Conservation (phyloP, 2,113 vertebrate species). For the Arvicanthis niloticus region DNA sequence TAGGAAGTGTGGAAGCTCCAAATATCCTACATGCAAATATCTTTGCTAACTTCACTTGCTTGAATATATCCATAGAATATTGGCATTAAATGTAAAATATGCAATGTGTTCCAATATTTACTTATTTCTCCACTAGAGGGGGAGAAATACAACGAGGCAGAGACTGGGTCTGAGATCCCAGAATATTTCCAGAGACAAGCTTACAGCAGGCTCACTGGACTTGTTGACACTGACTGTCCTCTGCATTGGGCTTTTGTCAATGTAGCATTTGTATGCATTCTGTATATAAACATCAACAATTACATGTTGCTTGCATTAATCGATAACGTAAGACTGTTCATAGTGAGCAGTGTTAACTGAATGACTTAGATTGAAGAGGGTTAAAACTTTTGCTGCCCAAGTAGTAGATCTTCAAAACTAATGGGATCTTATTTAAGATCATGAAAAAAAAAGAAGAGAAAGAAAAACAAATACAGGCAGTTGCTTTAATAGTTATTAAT, state of each 20-base stretch:
- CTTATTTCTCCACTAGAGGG: background rate
- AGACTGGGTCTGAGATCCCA: background rate
- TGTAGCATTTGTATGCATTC: background rate
- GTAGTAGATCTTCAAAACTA: slow-evolving; percentile 80
- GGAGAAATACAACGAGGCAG: background rate
- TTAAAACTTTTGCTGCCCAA: slow-evolving; percentile 79
- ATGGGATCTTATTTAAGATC: slow-evolving; percentile 85
- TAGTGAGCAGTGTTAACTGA: slow-evolving; percentile 75
- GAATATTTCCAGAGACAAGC: background rate
- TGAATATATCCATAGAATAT: background rate
- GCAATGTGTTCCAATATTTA: background rate
- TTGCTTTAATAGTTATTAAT: slow-evolving; percentile 87
- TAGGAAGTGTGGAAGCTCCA: background rate
- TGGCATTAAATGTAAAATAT: background rate
- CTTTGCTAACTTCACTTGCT: background rate
- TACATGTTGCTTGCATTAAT: background rate
- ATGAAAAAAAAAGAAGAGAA: slow-evolving; percentile 22
- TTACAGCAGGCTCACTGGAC: background rate
- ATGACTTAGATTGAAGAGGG: slow-evolving; percentile 75
- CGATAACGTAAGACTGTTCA: slow-evolving; percentile 75
- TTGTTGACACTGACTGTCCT: background rate
- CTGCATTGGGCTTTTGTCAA: background rate
- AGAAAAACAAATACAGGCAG: slow-evolving; percentile 59
- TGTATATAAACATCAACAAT: slow-evolving; percentile 63
- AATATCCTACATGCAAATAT: background rate